A percentile compares a stretch with the other conserved stretches of the same genome.
Conservation (phyloP, 1,140 invertebrate genomes). For the Globodera rostochiensis region DNA sequence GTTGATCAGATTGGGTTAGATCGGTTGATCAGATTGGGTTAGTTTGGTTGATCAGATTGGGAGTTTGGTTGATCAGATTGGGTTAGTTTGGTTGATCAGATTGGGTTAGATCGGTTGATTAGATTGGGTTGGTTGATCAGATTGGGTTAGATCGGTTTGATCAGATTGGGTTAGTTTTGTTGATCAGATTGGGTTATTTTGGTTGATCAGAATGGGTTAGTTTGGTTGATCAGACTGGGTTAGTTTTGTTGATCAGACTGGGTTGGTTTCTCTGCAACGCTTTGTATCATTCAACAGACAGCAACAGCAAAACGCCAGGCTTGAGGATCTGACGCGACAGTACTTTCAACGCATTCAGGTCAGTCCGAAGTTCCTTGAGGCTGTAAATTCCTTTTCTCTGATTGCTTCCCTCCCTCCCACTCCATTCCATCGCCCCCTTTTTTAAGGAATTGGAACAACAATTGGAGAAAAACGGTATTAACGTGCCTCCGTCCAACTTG, state of each 20-base stretch:
- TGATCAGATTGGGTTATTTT: no score
- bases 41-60: not conserved
- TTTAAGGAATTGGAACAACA: constrained; percentile 56
- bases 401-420: not conserved
- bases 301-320: constrained; percentile 77
- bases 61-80: no score
- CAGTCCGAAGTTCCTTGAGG: constrained; percentile 41
- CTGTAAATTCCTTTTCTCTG: no score
- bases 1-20: no score
- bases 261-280: no score
- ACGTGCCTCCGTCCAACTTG: constrained; percentile 52
- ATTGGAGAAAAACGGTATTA: constrained; percentile 59
- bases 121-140: constrained; percentile 69
- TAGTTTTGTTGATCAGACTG: no score
- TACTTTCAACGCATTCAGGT: constrained; percentile 81
- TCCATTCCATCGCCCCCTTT: not conserved
- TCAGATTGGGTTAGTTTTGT: no score
- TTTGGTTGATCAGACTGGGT: no score
- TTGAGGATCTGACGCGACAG: constrained; percentile 81
- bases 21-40: not conserved
- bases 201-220: not conserved
- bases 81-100: no score
- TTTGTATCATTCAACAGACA: constrained; percentile 66
- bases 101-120: not conserved
- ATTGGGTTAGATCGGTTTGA: not conserved